Evolutionary conservation across 2,888 invertebrate species (phyloP), one percentile per base, ranked within the genome.

Genomic region (Stictocephala bisonia): DNA sequence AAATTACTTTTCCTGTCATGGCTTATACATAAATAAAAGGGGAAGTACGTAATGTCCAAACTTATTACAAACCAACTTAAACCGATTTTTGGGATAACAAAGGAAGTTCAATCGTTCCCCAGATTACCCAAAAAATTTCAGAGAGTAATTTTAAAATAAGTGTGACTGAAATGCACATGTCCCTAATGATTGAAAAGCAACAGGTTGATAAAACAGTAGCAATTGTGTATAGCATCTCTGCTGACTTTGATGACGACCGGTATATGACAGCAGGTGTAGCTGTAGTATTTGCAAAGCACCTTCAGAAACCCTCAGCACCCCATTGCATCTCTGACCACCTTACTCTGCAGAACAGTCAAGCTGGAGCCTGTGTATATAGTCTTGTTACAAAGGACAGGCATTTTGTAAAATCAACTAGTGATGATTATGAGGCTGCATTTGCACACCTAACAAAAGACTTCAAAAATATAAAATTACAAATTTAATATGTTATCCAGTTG

Each of bases 251-350:
- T 3, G n/a, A 53, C 27, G 22, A 20, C 4, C 26, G 27, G 1
- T 27, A 27, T 53, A 53, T 53, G 53, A 15, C 53, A 22, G 53
- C 26, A 22, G 53, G 53, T 26, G 53, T 53, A 26, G 53, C 53
- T 3, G 53, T 53, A 22, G n/a, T 53, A 6, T 53, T 53, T 50
- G 27, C 15, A 11, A 24, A 26, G 24, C 6, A 53, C 15, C 27
- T 53, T 13, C 15, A 24, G 7, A 53, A n/a, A 27, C 53, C 53
- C 6, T 4, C 6, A 22, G 6, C 3, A 26, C 3, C 53, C 3
- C 53, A 53, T 2, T 26, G 27, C 13, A 4, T 53, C 20, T 26
- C 53, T 2, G 24, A 53, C 9, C 53, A 53, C 24, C 26, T 4
- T 11, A 11, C 24, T 13, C n/a, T 53, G 13, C 26, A 53, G 24